A percentile compares a stretch with the other conserved stretches of the same genome.
Evolutionary conservation across 1,140 invertebrate species (phyloP).

Genomic region (Onthophagus taurus): DNA sequence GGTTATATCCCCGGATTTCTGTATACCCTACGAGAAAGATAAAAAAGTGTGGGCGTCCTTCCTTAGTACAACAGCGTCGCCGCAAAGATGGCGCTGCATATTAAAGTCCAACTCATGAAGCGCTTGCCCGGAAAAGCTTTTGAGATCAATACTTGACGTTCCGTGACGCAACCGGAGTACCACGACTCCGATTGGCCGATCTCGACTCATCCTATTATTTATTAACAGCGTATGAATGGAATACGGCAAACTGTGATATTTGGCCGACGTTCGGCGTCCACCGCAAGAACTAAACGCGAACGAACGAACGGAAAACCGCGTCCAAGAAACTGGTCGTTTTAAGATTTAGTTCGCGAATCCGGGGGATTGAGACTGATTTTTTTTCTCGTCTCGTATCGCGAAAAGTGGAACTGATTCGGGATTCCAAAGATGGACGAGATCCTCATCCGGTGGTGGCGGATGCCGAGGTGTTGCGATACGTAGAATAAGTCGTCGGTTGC

Average conservation of each 20-base stretch:
- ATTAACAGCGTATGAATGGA: conserved; percentile 39
- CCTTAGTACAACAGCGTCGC: too few relatives aligned
- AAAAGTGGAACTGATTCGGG: too few relatives aligned
- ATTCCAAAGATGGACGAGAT: conserved; percentile 1
- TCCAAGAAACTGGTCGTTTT: conserved; percentile 2
- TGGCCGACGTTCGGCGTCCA: conserved; percentile 22
- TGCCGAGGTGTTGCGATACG: not conserved
- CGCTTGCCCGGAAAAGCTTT: too few relatives aligned
- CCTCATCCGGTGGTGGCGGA: not conserved
- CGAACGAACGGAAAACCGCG: not conserved
- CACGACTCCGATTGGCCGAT: conserved; percentile 28
- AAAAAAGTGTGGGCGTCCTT: too few relatives aligned
- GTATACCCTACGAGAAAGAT: too few relatives aligned
- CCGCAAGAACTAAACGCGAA: conserved; percentile 21
- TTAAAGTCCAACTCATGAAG: too few relatives aligned
- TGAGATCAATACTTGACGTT: too few relatives aligned
- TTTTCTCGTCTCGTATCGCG: too few relatives aligned
- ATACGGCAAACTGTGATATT: conserved; percentile 38
- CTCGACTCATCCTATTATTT: conserved; percentile 39
- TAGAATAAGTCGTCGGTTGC: not conserved
- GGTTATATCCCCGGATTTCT: too few relatives aligned
- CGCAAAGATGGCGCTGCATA: too few relatives aligned
- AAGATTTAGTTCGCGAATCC: too few relatives aligned
- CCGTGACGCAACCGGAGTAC: conserved; percentile 29
- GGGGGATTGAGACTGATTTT: too few relatives aligned